phyloP scores from a whole-genome alignment of 2,797 vertebrate genomes.

The Helostoma temminkii region DNA sequence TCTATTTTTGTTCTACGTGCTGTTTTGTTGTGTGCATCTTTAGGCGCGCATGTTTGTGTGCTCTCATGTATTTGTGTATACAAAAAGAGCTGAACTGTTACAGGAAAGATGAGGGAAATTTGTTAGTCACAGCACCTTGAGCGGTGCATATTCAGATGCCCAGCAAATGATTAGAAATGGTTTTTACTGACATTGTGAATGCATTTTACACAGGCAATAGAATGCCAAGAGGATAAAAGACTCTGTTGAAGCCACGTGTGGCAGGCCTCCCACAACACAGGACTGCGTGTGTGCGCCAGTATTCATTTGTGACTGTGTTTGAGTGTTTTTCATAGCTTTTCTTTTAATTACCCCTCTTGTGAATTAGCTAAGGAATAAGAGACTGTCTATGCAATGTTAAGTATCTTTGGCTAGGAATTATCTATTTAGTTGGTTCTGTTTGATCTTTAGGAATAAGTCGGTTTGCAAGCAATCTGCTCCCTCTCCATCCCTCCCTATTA shows the following conservation, averaged over 20 bases:
- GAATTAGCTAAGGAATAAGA: slow-evolving; percentile 66
- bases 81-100: slow-evolving; percentile 30
- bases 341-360: slow-evolving; percentile 81
- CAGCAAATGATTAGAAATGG: slow-evolving; percentile 81
- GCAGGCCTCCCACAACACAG: slow-evolving; percentile 69
- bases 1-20: slow-evolving; percentile 41
- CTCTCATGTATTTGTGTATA: slow-evolving; percentile 7
- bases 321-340: slow-evolving; percentile 66
- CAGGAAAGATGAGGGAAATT: slow-evolving; percentile 53
- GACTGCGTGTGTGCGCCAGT: slow-evolving; percentile 37
- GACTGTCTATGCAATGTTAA: slow-evolving; percentile 61
- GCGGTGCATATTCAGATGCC: slow-evolving; percentile 72
- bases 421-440: slow-evolving; percentile 70
- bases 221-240: slow-evolving; percentile 78
- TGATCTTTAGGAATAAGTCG: slow-evolving; percentile 76
- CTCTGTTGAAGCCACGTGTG: slow-evolving; percentile 73
- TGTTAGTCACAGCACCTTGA: slow-evolving; percentile 73
- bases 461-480: slow-evolving; percentile 66
- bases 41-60: slow-evolving; percentile 38
- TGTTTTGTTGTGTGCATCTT: slow-evolving; percentile 29
- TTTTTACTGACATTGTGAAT: slow-evolving; percentile 86
- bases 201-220: slow-evolving; percentile 76
- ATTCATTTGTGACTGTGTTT: slow-evolving; percentile 47
- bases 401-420: slow-evolving; percentile 71
- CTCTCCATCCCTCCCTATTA: slow-evolving; percentile 51